Conservation (phyloP, 2,113 vertebrate species). For the Ciconia boyciana region DNA sequence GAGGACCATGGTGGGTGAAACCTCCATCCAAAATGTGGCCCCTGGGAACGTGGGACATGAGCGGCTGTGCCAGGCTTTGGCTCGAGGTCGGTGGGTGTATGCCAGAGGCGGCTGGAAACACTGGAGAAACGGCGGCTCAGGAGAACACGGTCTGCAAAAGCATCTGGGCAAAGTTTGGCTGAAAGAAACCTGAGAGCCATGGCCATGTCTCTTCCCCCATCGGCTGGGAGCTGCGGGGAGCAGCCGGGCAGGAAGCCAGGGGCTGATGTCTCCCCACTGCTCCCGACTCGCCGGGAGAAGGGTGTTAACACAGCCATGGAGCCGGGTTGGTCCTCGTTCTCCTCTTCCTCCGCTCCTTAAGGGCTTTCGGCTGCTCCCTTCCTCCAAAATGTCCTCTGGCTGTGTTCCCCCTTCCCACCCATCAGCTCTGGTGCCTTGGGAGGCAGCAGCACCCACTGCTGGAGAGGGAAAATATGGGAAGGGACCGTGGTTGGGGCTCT, state of each 20-base stretch:
- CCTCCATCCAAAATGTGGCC: neutral
- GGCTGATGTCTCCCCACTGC: neutral
- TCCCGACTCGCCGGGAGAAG: neutral
- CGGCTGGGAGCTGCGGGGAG: neutral
- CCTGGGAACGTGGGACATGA: neutral
- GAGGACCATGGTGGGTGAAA: neutral
- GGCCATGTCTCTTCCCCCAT: neutral
- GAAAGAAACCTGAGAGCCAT: fast-evolving
- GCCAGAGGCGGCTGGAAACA: neutral
- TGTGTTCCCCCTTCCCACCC: neutral
- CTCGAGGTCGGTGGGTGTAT: neutral
- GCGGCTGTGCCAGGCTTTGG: too few relatives aligned
- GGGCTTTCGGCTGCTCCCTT: neutral
- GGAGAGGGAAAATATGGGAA: neutral
- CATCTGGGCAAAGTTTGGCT: neutral
- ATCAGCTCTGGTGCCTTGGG: neutral
- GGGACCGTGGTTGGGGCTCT: too few relatives aligned
- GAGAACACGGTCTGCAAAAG: neutral
- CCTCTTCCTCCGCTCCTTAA: neutral
- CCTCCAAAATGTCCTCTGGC: neutral
- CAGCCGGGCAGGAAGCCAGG: neutral
- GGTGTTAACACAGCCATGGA: neutral
- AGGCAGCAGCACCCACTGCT: neutral
- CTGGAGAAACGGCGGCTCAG: neutral
- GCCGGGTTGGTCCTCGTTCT: too few relatives aligned